Base-by-base conservation (phyloP, 1,140 invertebrate genomes). In the Drosophila ogumai region DNA sequence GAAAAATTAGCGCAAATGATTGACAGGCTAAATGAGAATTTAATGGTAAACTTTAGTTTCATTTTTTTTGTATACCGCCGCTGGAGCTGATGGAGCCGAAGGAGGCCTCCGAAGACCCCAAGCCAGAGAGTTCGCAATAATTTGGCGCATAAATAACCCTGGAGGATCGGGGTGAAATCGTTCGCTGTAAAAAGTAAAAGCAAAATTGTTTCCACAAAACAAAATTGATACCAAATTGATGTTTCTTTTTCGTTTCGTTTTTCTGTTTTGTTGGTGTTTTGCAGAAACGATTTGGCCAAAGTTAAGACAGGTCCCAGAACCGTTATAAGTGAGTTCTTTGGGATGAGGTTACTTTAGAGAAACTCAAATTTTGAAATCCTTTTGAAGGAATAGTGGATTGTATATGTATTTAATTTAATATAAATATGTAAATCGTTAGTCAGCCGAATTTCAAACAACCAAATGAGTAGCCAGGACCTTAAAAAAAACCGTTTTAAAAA, bases 11-110 rank as follows among this genome's bases (percentile, higher is more conserved):
- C 88, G 78, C 88, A 87, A 87, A 88, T 91, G 87, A 91, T 91
- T 91, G 87, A 91, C 87, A 91, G 87, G 80, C 81, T 87, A 91
- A 91, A 91, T 91, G 87, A 71, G 87, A 91, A 91, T 91, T 91
- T 91, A 91, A 91, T 91, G 87, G 87, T 81, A 79, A 90, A 85
- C 63, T 88, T 50, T 76, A 81, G 73, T 69, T 55, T 71, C 66
- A 50, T 63, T 61, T 38, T 59, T 56, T 22, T 15, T 47, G 46
- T 46, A 12, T 38, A 43, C 34, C 38, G 34, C 36, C 64, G 25
- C 59, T 46, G 22, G 46, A 67, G 40, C 50, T 63, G 15, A 34
- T 46, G 63, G 44, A 40, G 22, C 52, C 54, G 40, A 34, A 32
- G 58, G 36, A 60, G 25, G 32, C 44, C 38, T 25, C 12, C 50